Percentiles rank a stretch among this genome's conserved stretches.
phyloP scores from a whole-genome alignment of 1,140 invertebrate species.

The Cyclargus thomasi region DNA sequence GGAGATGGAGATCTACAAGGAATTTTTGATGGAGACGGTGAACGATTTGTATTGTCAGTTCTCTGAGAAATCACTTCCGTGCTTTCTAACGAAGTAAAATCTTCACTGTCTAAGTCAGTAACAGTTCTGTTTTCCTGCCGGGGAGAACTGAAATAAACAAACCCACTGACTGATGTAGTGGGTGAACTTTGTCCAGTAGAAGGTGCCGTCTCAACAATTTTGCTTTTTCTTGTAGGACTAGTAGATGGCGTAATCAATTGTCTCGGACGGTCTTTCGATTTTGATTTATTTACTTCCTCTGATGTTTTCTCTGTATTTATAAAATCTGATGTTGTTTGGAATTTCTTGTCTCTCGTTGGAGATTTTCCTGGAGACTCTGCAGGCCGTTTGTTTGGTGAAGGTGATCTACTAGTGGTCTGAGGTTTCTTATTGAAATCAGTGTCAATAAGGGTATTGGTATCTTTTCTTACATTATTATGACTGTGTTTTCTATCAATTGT shows the following conservation, averaged over 20 bases:
- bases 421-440: not conserved
- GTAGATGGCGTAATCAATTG: conserved; percentile 61
- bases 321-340: conserved; percentile 41
- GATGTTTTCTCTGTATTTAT: conserved; percentile 40
- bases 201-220: conserved; percentile 45
- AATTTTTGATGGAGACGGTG: conserved; percentile 53
- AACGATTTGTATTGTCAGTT: conserved; percentile 25
- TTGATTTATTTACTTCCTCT: conserved; percentile 46
- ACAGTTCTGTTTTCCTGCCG: conserved; percentile 43
- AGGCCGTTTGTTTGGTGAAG: conserved; percentile 23
- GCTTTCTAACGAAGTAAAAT: conserved; percentile 29
- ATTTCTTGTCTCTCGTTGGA: conserved; percentile 37
- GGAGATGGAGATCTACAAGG: conserved; percentile 59
- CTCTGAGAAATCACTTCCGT: conserved; percentile 26
- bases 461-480: not conserved
- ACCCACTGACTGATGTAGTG: conserved; percentile 72
- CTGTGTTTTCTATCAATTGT: not conserved
- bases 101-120: conserved; percentile 57
- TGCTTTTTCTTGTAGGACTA: conserved; percentile 62
- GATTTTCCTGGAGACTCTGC: conserved; percentile 42
- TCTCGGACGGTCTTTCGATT: conserved; percentile 41
- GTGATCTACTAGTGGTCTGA: not conserved
- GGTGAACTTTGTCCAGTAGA: conserved; percentile 69
- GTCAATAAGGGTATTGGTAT: not conserved
- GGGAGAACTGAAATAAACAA: conserved; percentile 62